These are phyloP conservation scores for Caenorhabditis sp. DNA, from an alignment of 2,888 invertebrate genomes.

Conservation along the genomic window DNA sequence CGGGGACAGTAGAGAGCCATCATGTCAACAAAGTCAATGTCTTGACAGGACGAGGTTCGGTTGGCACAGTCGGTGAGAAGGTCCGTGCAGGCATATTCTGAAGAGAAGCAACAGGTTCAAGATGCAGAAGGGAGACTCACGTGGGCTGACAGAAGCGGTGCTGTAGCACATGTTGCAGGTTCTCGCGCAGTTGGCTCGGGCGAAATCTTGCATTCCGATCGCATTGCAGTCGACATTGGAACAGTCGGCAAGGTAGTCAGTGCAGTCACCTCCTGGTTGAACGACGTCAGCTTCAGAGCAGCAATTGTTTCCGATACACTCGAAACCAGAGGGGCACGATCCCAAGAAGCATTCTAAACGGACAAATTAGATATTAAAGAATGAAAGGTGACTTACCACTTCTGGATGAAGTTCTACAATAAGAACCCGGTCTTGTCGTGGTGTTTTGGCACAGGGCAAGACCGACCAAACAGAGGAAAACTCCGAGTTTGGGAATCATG, in stretches of 20 bases:
- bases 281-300: conserved; percentile 57
- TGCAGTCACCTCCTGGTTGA: conserved; percentile 59
- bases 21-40: conserved; percentile 61
- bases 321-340: conserved; percentile 58
- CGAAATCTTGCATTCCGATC: conserved; percentile 63
- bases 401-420: conserved; percentile 43
- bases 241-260: conserved; percentile 58
- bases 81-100: conserved; percentile 67
- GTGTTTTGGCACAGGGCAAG: conserved; percentile 43
- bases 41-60: conserved; percentile 58
- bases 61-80: conserved; percentile 64
- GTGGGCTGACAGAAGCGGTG: conserved; percentile 52
- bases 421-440: conserved; percentile 24
- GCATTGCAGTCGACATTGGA: conserved; percentile 51
- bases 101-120: background rate
- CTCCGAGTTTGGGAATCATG: conserved; percentile 28
- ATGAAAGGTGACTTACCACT: conserved; percentile 50
- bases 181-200: conserved; percentile 66
- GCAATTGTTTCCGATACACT: conserved; percentile 60
- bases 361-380: too few relatives aligned
- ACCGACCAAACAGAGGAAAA: conserved; percentile 32
- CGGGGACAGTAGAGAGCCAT: conserved; percentile 69
- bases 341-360: conserved; percentile 68
- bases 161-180: conserved; percentile 67
- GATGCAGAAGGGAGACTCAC: conserved; percentile 20